phyloP scores from a whole-genome alignment of 2,888 invertebrate species.

The Mechanitis messenoides region DNA sequence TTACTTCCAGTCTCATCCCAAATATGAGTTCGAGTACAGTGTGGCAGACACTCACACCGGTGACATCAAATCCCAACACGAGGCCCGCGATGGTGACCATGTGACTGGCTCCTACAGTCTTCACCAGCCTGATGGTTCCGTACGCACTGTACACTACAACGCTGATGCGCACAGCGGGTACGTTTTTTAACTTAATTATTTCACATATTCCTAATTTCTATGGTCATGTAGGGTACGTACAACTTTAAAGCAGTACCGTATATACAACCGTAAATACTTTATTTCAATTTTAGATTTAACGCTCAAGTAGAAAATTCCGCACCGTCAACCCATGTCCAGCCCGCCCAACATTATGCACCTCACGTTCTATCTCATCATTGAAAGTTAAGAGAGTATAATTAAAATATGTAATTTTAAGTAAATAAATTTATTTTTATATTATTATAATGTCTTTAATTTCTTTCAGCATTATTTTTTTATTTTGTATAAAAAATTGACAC shows the following conservation, averaged over 20 bases:
- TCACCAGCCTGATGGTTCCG: constrained; percentile 75
- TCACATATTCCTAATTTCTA: neutral
- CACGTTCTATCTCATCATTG: neutral
- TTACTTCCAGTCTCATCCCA: constrained; percentile 22
- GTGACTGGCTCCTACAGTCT: constrained; percentile 77
- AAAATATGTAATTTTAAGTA: neutral
- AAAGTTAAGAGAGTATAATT: neutral
- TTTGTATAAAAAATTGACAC: constrained; percentile 11
- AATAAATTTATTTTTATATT: neutral
- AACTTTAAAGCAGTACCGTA: neutral
- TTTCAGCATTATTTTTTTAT: constrained; percentile 1
- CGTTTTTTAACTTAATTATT: constrained; percentile 24
- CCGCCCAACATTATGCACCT: constrained; percentile 29
- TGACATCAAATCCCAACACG: constrained; percentile 63
- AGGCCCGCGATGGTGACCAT: constrained; percentile 57
- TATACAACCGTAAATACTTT: neutral
- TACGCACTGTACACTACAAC: constrained; percentile 73
- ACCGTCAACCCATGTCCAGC: constrained; percentile 40
- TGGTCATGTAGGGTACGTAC: constrained; percentile 1
- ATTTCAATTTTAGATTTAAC: constrained; percentile 62
- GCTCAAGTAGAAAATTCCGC: constrained; percentile 75
- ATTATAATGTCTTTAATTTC: constrained; percentile 9
- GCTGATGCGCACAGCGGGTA: constrained; percentile 72
- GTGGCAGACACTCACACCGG: constrained; percentile 64
- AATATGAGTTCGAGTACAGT: constrained; percentile 63